Base-by-base conservation (phyloP, 2,888 invertebrate genomes). In the Eupelmus urozonus region DNA sequence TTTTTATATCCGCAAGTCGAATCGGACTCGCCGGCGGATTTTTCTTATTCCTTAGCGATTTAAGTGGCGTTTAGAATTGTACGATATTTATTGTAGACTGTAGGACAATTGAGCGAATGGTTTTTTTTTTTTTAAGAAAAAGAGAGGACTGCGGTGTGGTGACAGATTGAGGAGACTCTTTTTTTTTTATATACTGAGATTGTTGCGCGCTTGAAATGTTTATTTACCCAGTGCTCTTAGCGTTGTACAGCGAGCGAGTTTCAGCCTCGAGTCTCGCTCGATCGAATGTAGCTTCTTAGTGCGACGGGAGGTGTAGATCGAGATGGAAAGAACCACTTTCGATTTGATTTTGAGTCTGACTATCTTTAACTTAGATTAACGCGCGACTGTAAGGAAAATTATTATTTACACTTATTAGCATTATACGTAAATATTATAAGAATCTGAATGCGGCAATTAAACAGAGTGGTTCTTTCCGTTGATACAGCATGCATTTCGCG, bases 81-180 rank as follows among this genome's bases (percentile, higher is more conserved):
- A 60, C 53, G 59, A 79, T 79, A 79, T 79, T 75, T 79, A 79
- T 79, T 79, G 51, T 79, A 71, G 71, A 70, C 20, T 7, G 63
- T 18, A 66, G 20, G 49, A 13, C 40, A 60, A 60, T 13, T 59
- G 29, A 74, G 57, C 57, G 63, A 57, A 62, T 67, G 42, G 25
- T 27, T n/a, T n/a, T n/a, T n/a, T n/a, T n/a, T n/a, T n/a, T n/a
- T n/a, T n/a, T n/a, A 45, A 34, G 34, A 1, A 40, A 60, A 57
- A 23, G 42, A 49, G 29, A 55, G 40, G 1, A 42, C 13, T 60
- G 20, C 45, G 49, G 34, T 29, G 53, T 20, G 34, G n/a, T 16
- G 51, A 5, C 51, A 49, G 49, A 60, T 29, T 60, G 27, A 49
- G 49, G 42, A 69, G 23, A 60, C 16, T 18, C 11, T 42, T 18